Conservation (phyloP, 2,797 vertebrate species). For the Melanotaenia pygmaea region DNA sequence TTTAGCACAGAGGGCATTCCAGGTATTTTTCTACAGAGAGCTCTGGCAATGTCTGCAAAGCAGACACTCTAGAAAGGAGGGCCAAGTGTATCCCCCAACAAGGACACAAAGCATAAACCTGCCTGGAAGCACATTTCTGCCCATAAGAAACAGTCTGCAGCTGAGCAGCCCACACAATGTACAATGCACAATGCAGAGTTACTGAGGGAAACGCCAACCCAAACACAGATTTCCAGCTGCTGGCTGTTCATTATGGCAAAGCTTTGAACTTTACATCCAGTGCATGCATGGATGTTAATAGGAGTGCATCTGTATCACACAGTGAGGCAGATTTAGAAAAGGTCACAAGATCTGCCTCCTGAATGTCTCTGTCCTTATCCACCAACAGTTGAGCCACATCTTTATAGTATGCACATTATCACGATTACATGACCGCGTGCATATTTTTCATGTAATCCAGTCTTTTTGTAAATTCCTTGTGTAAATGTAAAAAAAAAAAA, state of each 20-base stretch:
- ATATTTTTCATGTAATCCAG: conserved; percentile 3
- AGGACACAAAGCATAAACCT: conserved; percentile 41
- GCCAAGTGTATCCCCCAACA: conserved; percentile 34
- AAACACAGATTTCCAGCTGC: conserved; percentile 51
- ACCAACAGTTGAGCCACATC: conserved; percentile 37
- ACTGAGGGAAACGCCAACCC: conserved; percentile 47
- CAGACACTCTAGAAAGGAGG: conserved; percentile 61
- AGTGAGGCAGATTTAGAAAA: conserved; percentile 43
- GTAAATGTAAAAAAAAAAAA: neutral
- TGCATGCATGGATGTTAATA: conserved; percentile 32
- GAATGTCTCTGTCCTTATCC: conserved; percentile 46
- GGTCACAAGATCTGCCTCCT: conserved; percentile 34
- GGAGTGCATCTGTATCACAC: conserved; percentile 38
- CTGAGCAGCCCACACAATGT: conserved; percentile 58
- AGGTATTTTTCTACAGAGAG: conserved; percentile 51
- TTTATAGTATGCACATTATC: conserved; percentile 19
- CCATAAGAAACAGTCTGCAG: conserved; percentile 59
- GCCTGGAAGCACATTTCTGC: conserved; percentile 52
- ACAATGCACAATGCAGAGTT: conserved; percentile 58
- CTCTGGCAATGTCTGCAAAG: conserved; percentile 58
- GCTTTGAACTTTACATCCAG: conserved; percentile 34
- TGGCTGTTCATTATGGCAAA: conserved; percentile 27
- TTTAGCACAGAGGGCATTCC: conserved; percentile 44
- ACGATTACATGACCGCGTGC: neutral
- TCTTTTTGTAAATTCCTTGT: neutral